These are phyloP conservation scores for Drosophila mojavensis DNA, from an alignment of 1,140 invertebrate species.

Conservation along the genomic window DNA sequence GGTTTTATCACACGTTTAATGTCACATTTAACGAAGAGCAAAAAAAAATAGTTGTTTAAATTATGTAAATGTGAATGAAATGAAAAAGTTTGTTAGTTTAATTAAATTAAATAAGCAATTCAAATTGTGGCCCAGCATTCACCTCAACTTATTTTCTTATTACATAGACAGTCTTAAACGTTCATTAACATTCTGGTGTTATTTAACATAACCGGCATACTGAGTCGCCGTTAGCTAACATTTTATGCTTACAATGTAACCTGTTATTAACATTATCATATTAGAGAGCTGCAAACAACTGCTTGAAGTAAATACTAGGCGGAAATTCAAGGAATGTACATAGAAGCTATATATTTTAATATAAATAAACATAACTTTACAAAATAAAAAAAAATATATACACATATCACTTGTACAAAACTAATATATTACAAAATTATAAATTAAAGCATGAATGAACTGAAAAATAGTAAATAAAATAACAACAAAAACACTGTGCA, in stretches of 20 bases:
- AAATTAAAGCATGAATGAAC: too few relatives aligned
- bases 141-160: neutral
- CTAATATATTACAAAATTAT: too few relatives aligned
- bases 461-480: too few relatives aligned
- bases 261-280: neutral
- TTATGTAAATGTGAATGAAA: constrained; percentile 29
- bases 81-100: constrained; percentile 14
- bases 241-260: neutral
- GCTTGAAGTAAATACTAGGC: too few relatives aligned
- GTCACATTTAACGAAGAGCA: constrained; percentile 25
- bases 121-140: constrained; percentile 2
- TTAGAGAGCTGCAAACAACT: too few relatives aligned
- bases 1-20: constrained; percentile 22
- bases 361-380: neutral
- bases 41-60: neutral
- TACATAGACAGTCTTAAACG: neutral
- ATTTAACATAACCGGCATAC: neutral
- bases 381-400: neutral
- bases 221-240: neutral
- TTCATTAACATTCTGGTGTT: neutral
- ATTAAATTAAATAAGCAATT: neutral
- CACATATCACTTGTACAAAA: too few relatives aligned
- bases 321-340: neutral
- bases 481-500: too few relatives aligned
- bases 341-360: neutral